Evolutionary conservation across 2,797 vertebrate genomes (phyloP).

Genomic region (Schizopygopsis malacanthus): DNA sequence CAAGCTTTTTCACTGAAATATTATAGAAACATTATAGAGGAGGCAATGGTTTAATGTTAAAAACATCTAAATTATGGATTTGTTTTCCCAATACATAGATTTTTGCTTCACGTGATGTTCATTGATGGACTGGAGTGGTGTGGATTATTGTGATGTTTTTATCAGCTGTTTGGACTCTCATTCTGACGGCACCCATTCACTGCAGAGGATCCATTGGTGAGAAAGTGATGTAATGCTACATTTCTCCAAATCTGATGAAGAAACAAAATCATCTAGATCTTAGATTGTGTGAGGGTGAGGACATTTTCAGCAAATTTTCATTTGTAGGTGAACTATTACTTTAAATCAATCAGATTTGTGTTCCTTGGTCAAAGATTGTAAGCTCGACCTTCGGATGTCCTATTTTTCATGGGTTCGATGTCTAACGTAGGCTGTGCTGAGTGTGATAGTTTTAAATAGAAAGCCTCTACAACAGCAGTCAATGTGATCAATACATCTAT

Average conservation of each 20-base stretch:
- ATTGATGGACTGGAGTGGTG: no score
- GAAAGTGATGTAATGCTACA: no score
- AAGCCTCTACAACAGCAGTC: slow-evolving; percentile 10
- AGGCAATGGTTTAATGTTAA: not conserved
- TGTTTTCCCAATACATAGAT: not conserved
- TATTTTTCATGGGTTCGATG: not conserved
- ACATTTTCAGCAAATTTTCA: not conserved
- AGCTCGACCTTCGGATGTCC: not conserved
- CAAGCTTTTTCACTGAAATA: not conserved
- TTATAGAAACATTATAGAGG: not conserved
- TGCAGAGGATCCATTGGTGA: no score
- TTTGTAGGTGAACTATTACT: not conserved
- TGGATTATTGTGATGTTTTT: not conserved
- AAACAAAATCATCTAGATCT: no score
- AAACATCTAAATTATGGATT: not conserved
- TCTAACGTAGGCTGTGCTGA: slow-evolving; percentile 3
- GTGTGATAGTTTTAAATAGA: slow-evolving; percentile 29
- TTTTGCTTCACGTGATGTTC: not conserved
- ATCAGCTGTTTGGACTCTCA: not conserved
- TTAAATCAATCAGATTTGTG: not conserved
- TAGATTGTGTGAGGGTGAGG: not conserved
- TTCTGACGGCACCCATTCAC: not conserved
- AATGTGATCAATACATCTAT: slow-evolving; percentile 20
- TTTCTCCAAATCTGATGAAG: no score
- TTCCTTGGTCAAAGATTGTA: not conserved